Percentiles rank a stretch among this genome's conserved stretches.
Evolutionary conservation across 2,888 invertebrate genomes (phyloP).

Genomic region (Hyles lineata): DNA sequence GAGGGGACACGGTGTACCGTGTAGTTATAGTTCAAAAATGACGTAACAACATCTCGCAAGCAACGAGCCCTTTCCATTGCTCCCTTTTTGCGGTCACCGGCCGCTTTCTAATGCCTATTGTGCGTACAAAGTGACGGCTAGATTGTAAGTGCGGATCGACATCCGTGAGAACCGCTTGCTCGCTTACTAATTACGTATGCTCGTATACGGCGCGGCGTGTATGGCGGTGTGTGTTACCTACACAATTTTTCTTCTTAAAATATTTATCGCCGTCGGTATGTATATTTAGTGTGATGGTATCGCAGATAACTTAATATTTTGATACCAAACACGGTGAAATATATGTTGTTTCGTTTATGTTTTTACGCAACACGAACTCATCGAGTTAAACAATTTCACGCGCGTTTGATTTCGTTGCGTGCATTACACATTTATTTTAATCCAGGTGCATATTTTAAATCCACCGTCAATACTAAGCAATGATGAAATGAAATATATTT

Average conservation of each 20-base stretch:
- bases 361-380: conserved; percentile 1
- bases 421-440: conserved; percentile 16
- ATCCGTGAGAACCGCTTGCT: conserved; percentile 74
- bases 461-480: conserved; percentile 7
- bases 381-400: conserved; percentile 24
- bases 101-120: conserved; percentile 82
- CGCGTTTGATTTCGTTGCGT: conserved; percentile 20
- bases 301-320: background rate
- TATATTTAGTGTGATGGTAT: conserved; percentile 7
- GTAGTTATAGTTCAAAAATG: conserved; percentile 68
- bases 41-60: conserved; percentile 79
- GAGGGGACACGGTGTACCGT: conserved; percentile 50
- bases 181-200: conserved; percentile 60
- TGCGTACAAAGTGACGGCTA: conserved; percentile 67
- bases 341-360: conserved; percentile 3
- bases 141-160: conserved; percentile 67
- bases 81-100: conserved; percentile 81
- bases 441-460: background rate
- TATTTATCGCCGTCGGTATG: background rate
- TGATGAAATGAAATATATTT: background rate
- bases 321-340: conserved; percentile 6
- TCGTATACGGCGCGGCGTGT: conserved; percentile 44
- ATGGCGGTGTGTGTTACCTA: conserved; percentile 31
- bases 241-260: conserved; percentile 23
- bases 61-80: conserved; percentile 73